phyloP scores from a whole-genome alignment of 2,888 invertebrate species.

The Geophilus truncorum region DNA sequence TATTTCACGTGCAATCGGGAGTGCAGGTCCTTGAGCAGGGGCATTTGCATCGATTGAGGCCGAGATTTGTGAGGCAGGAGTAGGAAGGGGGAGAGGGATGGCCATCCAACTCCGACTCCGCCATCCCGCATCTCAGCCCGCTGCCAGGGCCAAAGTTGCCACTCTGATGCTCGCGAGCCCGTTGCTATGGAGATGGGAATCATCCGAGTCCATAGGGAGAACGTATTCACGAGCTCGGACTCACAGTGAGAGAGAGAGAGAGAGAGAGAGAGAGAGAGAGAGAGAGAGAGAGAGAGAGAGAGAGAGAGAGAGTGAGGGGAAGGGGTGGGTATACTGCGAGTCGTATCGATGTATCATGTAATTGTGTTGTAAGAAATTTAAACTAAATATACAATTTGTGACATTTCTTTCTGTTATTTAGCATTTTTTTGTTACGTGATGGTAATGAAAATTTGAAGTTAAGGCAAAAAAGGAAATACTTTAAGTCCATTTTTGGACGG shows the following conservation, averaged over 20 bases:
- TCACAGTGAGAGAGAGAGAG: too few relatives aligned
- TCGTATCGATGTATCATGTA: neutral
- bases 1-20: slow-evolving; percentile 30
- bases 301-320: neutral
- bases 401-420: too few relatives aligned
- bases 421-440: too few relatives aligned
- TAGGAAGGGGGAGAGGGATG: neutral
- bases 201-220: neutral
- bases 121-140: neutral
- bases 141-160: neutral
- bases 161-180: neutral
- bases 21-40: slow-evolving; percentile 23
- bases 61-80: neutral
- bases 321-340: too few relatives aligned
- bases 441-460: too few relatives aligned
- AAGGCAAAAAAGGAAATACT: too few relatives aligned
- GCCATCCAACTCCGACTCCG: neutral
- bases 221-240: neutral
- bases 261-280: too few relatives aligned
- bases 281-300: too few relatives aligned
- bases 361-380: neutral
- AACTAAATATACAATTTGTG: too few relatives aligned
- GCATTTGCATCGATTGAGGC: slow-evolving; percentile 31
- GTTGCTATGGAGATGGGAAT: neutral
- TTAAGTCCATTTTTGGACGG: too few relatives aligned